Evolutionary conservation across 2,888 invertebrate genomes (phyloP).

Genomic region (Chrysolina americana): DNA sequence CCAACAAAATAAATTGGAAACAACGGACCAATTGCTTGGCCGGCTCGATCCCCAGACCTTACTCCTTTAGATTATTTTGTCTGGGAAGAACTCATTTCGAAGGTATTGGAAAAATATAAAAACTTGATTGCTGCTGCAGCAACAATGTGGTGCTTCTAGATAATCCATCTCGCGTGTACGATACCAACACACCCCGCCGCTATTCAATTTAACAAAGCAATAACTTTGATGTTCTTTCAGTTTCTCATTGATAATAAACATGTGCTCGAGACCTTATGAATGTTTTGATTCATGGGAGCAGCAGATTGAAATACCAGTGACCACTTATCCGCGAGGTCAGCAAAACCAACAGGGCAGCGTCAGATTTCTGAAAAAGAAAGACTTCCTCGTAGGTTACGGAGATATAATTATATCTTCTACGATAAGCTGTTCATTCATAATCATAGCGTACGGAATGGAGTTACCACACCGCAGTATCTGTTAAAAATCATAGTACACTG

Average conservation of each 20-base stretch:
- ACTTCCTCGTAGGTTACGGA: slow-evolving; percentile 21
- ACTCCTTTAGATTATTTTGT: too few species aligned
- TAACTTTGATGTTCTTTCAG: slow-evolving; percentile 12
- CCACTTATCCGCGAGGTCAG: slow-evolving; percentile 36
- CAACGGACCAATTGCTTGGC: too few species aligned
- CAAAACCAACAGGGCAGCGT: slow-evolving; percentile 12
- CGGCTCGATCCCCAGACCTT: too few species aligned
- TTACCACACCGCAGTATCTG: slow-evolving; percentile 1
- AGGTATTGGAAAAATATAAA: too few species aligned
- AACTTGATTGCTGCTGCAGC: too few species aligned
- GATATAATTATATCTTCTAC: slow-evolving; percentile 24
- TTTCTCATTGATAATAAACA: slow-evolving; percentile 33
- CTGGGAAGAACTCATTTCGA: too few species aligned
- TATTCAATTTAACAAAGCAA: slow-evolving; percentile 1
- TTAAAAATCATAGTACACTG: background rate
- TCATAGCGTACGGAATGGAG: slow-evolving; percentile 16
- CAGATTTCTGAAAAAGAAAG: slow-evolving; percentile 24
- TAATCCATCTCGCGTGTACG: too few species aligned
- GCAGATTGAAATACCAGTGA: slow-evolving; percentile 30
- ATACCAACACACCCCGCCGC: background rate
- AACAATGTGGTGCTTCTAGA: too few species aligned
- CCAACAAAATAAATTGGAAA: too few species aligned
- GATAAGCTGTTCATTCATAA: slow-evolving; percentile 28
- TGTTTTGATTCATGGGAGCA: slow-evolving; percentile 41
- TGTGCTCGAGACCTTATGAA: slow-evolving; percentile 39